Evolutionary conservation across 2,888 invertebrate genomes (phyloP).

Genomic region (Drosophila peninsularis): DNA sequence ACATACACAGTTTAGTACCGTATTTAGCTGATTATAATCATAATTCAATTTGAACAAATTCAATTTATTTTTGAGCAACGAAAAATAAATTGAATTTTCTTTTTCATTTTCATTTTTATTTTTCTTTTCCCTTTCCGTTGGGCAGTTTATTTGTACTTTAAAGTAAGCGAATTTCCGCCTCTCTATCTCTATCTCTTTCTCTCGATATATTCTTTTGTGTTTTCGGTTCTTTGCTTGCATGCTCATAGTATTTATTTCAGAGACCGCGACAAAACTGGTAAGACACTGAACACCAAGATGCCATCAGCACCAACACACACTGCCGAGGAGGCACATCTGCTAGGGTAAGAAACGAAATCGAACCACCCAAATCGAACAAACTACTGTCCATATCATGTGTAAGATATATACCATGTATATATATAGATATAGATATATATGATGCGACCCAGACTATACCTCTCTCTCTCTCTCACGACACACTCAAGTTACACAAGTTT

Average conservation of each 20-base stretch:
- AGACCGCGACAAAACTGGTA: conserved; percentile 85
- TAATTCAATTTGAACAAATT: conserved; percentile 6
- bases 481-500: conserved; percentile 47
- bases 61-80: conserved; percentile 7
- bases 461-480: conserved; percentile 18
- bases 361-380: conserved; percentile 6
- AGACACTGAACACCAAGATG: conserved; percentile 85
- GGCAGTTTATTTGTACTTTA: conserved; percentile 2
- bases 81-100: conserved; percentile 16
- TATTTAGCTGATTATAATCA: conserved; percentile 22
- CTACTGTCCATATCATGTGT: conserved; percentile 36
- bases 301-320: conserved; percentile 85
- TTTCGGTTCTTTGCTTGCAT: conserved; percentile 84
- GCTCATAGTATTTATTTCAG: conserved; percentile 85
- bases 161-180: conserved; percentile 52
- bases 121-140: conserved; percentile 4
- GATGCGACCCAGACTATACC: conserved; percentile 16
- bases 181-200: conserved; percentile 26
- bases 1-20: conserved; percentile 35
- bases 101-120: conserved; percentile 12
- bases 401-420: conserved; percentile 43
- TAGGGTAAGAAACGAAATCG: conserved; percentile 89
- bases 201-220: conserved; percentile 45
- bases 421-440: conserved; percentile 5
- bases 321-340: conserved; percentile 94